These are phyloP conservation scores for Trachurus trachurus DNA, from an alignment of 2,797 vertebrate species.

Conservation along the genomic window DNA sequence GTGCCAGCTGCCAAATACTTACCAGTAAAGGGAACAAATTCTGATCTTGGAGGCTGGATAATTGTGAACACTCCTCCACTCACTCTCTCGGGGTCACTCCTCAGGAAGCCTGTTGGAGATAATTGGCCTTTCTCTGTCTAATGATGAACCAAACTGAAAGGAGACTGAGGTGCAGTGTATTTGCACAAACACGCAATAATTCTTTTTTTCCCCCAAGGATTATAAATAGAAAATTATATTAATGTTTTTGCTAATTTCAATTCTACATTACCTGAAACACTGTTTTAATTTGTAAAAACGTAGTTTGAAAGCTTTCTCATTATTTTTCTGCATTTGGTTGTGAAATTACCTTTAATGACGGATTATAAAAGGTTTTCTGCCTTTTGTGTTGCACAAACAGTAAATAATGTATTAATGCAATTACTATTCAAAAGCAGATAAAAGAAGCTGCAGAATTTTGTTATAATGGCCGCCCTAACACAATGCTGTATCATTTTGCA, in stretches of 20 bases:
- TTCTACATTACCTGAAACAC: neutral
- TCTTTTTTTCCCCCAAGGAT: constrained; percentile 3
- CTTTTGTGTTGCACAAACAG: constrained; percentile 12
- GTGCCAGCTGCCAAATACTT: constrained; percentile 51
- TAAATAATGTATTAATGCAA: constrained; percentile 23
- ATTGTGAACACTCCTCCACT: constrained; percentile 59
- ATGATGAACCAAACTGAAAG: constrained; percentile 48
- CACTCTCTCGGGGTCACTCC: constrained; percentile 59
- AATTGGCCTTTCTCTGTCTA: constrained; percentile 70
- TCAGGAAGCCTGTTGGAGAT: constrained; percentile 63
- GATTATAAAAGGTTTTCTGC: constrained; percentile 17
- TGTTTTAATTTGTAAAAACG: constrained; percentile 12
- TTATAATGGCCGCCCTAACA: constrained; percentile 11
- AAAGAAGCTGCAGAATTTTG: neutral
- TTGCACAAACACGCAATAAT: constrained; percentile 9
- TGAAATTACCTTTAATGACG: constrained; percentile 31
- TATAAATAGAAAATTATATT: neutral
- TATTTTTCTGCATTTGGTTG: constrained; percentile 10
- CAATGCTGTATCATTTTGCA: constrained; percentile 13
- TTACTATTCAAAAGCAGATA: constrained; percentile 13
- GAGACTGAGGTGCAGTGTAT: constrained; percentile 8
- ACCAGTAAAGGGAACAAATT: constrained; percentile 68
- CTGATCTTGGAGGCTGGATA: constrained; percentile 62
- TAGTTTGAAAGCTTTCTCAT: neutral
- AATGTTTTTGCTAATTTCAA: neutral